Evolutionary conservation across 2,797 vertebrate genomes (phyloP).

Genomic region (Mus minutoides): DNA sequence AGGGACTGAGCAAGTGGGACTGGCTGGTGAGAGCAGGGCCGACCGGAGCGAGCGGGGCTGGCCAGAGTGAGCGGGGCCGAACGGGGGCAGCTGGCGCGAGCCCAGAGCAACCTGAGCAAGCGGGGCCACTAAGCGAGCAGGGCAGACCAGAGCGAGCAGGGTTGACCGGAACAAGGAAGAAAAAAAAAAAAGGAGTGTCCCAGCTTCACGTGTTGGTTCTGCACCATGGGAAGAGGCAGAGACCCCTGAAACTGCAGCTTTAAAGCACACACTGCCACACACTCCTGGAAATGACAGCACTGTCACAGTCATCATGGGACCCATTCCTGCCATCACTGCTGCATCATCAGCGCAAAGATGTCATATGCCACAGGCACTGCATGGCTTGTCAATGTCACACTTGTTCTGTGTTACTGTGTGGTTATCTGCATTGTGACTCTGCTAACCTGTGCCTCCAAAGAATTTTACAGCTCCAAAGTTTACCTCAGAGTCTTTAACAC

Average conservation of each 20-base stretch:
- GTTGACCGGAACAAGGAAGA: too few species aligned
- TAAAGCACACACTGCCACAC: background rate
- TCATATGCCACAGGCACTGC: background rate
- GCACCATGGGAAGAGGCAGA: background rate
- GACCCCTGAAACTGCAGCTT: background rate
- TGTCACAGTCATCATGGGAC: too few species aligned
- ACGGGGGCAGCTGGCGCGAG: too few species aligned
- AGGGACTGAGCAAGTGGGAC: too few species aligned
- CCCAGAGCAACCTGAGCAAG: too few species aligned
- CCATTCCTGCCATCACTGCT: background rate
- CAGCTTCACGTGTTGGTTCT: background rate
- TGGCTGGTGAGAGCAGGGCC: too few species aligned
- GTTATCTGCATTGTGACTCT: background rate
- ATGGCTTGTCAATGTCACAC: background rate
- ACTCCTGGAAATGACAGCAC: background rate
- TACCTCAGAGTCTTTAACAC: background rate
- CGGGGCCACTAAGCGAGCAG: too few species aligned
- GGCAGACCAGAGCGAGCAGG: too few species aligned
- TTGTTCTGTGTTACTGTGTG: background rate
- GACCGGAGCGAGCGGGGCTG: too few species aligned
- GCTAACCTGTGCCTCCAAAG: background rate
- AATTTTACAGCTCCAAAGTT: background rate
- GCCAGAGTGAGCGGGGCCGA: too few species aligned
- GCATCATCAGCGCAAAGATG: constrained; percentile 3
- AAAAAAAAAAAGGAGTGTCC: too few species aligned